Base-by-base conservation (phyloP, 2,797 vertebrate species). In the Oreonectes daqikongensis region DNA sequence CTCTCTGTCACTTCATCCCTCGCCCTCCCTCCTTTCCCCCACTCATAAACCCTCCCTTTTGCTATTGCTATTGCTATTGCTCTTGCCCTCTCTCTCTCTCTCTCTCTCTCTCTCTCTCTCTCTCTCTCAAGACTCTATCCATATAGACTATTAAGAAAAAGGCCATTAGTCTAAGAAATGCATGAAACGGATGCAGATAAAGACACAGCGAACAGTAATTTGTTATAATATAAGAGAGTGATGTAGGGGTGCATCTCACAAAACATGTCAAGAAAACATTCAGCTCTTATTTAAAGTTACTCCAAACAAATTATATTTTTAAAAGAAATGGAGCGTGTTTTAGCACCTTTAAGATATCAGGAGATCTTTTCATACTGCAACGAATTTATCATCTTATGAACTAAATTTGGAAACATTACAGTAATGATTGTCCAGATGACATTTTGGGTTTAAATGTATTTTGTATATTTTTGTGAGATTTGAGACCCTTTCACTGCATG, bases 1-100 rank as follows among this genome's bases (percentile, higher is more conserved):
- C 79, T 81, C 84, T 85, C 76, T 81, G 44, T 76, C 74, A 70
- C 67, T 80, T 70, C 32, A 69, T 6, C 30, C 42, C 44, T 57
- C 22, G 61, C 65, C 48, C 32, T 17, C 40, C 46, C 59, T 60
- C 12, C 20, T 10, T 24, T n/a, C 22, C 46, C 32, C 20, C 24
- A 30, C 59, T 72, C 67, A 75, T 67, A 67, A 57, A 67, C 44
- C 50, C 53, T n/a, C 18, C 11, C 57, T 35, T 22, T n/a, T 5
- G 20, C 48, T 50, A 18, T 9, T 9, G 18, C 82, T 79, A 71
- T 82, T 57, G 81, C 76, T 74, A 78, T 78, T 83, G 83, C 50
- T 38, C 32, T 24, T 48, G 26, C 83, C 79, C 75, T 81, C 64
- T 82, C 38, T 40, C 38, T 40, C 38, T 40, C 38, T 40, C 24